A percentile compares a stretch with the other conserved stretches of the same genome.
Evolutionary conservation across 2,797 vertebrate genomes (phyloP).

Genomic region (Enteromius fasciolatus): DNA sequence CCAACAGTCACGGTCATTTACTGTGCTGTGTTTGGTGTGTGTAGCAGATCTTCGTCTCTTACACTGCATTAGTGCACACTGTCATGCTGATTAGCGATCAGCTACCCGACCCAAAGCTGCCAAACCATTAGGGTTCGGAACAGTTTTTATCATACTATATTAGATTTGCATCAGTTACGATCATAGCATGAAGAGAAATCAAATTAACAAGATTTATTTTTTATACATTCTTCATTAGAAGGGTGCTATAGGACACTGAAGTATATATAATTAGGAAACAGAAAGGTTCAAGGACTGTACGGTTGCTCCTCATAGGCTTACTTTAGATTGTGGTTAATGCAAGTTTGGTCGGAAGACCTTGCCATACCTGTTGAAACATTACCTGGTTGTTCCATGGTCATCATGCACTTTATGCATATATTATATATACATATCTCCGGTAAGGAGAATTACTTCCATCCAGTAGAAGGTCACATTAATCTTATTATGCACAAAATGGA

Average conservation of each 20-base stretch:
- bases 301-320: background rate
- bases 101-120: background rate
- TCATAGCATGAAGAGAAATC: background rate
- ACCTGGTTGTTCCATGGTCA: background rate
- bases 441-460: conserved; percentile 35
- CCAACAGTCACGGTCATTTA: conserved; percentile 46
- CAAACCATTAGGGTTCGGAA: background rate
- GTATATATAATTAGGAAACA: background rate
- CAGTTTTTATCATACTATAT: background rate
- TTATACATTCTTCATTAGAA: background rate
- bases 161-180: background rate
- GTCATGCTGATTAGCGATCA: conserved; percentile 21
- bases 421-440: conserved; percentile 42
- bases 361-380: conserved; percentile 37
- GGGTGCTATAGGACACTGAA: background rate
- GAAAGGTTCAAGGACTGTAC: background rate
- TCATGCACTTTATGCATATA: conserved; percentile 36
- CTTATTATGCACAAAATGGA: conserved; percentile 58
- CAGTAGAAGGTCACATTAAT: conserved; percentile 54
- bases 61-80: background rate
- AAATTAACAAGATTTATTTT: background rate
- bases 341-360: conserved; percentile 1
- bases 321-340: background rate
- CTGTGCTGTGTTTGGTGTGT: conserved; percentile 20
- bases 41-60: background rate